These are phyloP conservation scores for Dryas iulia DNA, from an alignment of 1,140 invertebrate genomes.

Conservation along the genomic window DNA sequence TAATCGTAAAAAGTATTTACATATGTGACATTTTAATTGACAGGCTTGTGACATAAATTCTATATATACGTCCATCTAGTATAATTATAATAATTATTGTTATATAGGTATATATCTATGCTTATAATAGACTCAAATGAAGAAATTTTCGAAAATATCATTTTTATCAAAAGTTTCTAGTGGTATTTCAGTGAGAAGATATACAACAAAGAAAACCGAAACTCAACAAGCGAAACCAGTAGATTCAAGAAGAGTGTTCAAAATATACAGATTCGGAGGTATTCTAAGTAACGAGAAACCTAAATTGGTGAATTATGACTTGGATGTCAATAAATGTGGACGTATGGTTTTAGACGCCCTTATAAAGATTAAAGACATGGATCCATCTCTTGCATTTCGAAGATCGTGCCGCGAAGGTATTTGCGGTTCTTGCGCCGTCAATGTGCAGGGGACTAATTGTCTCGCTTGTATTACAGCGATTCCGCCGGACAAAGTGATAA, in stretches of 20 bases:
- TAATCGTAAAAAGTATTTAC: neutral
- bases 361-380: conserved; percentile 93
- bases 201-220: neutral
- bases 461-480: conserved; percentile 88
- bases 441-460: conserved; percentile 92
- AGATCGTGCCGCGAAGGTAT: conserved; percentile 94
- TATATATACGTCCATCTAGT: neutral
- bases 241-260: conserved; percentile 53
- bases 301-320: conserved; percentile 86
- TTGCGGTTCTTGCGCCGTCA: conserved; percentile 95
- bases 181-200: neutral
- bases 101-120: neutral
- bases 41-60: neutral
- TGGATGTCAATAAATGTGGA: conserved; percentile 88
- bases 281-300: conserved; percentile 83
- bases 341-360: conserved; percentile 94
- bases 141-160: neutral
- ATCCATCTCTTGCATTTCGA: conserved; percentile 91
- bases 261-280: conserved; percentile 62
- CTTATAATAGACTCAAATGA: neutral
- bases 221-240: conserved; percentile 81
- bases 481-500: conserved; percentile 80
- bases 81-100: neutral
- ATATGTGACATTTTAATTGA: neutral
- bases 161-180: neutral